A percentile compares a stretch with the other conserved stretches of the same genome.
Conservation (phyloP, 2,888 invertebrate species). For the Philereme vetulata region DNA sequence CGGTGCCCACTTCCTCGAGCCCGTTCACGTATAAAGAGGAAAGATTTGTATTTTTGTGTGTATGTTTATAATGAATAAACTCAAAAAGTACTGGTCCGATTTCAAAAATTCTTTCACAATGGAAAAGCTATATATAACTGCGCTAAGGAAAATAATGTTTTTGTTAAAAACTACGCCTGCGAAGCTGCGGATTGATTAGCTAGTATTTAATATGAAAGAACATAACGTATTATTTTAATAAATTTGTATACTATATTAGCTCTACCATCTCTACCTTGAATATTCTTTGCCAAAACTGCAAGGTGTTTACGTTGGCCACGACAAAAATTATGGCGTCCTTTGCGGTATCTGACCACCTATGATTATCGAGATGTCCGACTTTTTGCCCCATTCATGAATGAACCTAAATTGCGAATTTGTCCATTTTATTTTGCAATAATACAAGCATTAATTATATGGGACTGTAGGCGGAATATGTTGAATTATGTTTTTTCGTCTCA, state of each 20-base stretch:
- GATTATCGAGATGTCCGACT: conserved; percentile 65
- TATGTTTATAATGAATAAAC: too few species aligned
- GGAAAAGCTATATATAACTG: too few species aligned
- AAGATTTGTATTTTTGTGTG: too few species aligned
- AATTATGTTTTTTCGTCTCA: conserved; percentile 8
- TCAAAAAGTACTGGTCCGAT: too few species aligned
- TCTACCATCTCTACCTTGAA: conserved; percentile 12
- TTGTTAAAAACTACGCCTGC: too few species aligned
- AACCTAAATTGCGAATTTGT: conserved; percentile 59
- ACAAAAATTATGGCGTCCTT: conserved; percentile 71
- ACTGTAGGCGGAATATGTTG: conserved; percentile 6
- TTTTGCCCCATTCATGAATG: conserved; percentile 74
- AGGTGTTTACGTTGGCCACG: conserved; percentile 72
- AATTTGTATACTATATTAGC: neutral
- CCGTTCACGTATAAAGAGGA: too few species aligned
- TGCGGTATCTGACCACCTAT: conserved; percentile 65
- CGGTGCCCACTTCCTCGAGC: too few species aligned
- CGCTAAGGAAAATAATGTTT: too few species aligned
- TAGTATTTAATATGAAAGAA: too few species aligned
- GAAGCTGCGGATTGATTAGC: too few species aligned
- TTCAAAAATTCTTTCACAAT: too few species aligned
- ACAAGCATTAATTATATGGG: conserved; percentile 37
- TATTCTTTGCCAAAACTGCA: conserved; percentile 60
- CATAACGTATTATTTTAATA: neutral
- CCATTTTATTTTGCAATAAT: conserved; percentile 52